Percentiles rank a stretch among this genome's conserved stretches.
Evolutionary conservation across 2,888 invertebrate genomes (phyloP).

Genomic region (Limnephilus marmoratus): DNA sequence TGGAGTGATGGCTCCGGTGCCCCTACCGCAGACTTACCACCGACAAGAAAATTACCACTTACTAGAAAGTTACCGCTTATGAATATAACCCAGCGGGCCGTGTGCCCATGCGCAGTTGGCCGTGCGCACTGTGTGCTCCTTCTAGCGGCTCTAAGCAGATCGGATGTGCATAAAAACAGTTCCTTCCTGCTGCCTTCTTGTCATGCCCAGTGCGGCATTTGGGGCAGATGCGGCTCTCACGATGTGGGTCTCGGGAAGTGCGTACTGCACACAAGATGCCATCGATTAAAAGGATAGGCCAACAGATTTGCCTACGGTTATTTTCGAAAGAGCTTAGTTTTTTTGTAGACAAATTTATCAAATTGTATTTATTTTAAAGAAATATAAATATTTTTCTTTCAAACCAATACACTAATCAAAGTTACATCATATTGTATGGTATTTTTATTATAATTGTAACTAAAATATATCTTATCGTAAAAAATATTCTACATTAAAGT

Average conservation of each 20-base stretch:
- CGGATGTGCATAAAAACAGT: conserved; percentile 32
- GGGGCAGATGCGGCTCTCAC: conserved; percentile 40
- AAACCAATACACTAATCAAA: too few relatives aligned
- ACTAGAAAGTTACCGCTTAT: neutral
- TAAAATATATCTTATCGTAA: too few relatives aligned
- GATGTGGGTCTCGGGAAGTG: neutral
- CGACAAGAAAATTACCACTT: neutral
- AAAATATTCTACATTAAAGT: too few relatives aligned
- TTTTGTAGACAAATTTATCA: neutral
- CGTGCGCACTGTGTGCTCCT: too few relatives aligned
- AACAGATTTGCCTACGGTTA: neutral
- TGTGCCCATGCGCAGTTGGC: neutral
- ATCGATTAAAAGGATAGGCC: neutral
- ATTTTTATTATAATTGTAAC: too few relatives aligned
- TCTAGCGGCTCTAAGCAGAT: conserved; percentile 4
- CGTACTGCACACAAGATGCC: neutral
- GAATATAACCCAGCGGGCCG: neutral
- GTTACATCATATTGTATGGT: too few relatives aligned
- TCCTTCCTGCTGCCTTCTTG: conserved; percentile 6
- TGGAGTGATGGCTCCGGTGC: conserved; percentile 6
- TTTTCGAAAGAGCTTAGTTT: neutral
- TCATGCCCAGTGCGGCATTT: neutral
- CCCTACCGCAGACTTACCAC: neutral
- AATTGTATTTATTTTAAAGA: too few relatives aligned
- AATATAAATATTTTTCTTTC: too few relatives aligned